phyloP scores from a whole-genome alignment of 1,140 invertebrate species.

The Drosophila bocqueti region DNA sequence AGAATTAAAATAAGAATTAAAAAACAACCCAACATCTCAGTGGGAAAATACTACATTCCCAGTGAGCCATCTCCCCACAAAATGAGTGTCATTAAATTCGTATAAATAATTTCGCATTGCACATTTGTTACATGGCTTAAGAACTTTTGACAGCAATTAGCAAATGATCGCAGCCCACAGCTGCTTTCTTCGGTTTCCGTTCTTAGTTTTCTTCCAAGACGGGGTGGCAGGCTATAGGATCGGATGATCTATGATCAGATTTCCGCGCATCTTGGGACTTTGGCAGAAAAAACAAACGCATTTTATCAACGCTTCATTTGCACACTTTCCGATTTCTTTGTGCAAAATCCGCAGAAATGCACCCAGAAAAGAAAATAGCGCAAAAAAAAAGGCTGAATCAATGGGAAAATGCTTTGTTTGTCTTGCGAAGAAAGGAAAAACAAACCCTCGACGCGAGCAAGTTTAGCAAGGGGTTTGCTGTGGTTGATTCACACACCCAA shows the following conservation, averaged over 20 bases:
- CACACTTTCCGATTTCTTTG: conserved; percentile 53
- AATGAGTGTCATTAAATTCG: conserved; percentile 36
- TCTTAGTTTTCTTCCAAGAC: conserved; percentile 1
- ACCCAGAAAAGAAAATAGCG: conserved; percentile 33
- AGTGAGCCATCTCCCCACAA: not conserved
- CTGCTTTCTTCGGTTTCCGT: conserved; percentile 23
- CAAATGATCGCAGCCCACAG: conserved; percentile 48
- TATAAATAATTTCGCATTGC: conserved; percentile 36
- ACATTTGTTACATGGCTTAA: conserved; percentile 37
- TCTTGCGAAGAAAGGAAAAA: conserved; percentile 75
- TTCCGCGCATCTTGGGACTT: conserved; percentile 36
- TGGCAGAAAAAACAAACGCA: conserved; percentile 29
- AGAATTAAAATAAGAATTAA: too few species aligned
- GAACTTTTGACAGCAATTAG: conserved; percentile 53
- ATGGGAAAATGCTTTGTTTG: conserved; percentile 63
- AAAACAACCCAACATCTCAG: not conserved
- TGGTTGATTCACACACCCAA: conserved; percentile 46
- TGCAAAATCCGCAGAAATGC: conserved; percentile 33
- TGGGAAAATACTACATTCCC: not conserved
- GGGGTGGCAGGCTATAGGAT: conserved; percentile 15
- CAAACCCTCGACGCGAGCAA: conserved; percentile 61
- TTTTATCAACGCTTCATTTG: conserved; percentile 77
- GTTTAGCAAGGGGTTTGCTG: conserved; percentile 71
- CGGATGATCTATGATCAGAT: conserved; percentile 56
- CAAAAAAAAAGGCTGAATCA: conserved; percentile 37